Percentiles rank a stretch among this genome's conserved stretches.
Evolutionary conservation across 2,797 vertebrate species (phyloP).

Genomic region (Molossus molossus): DNA sequence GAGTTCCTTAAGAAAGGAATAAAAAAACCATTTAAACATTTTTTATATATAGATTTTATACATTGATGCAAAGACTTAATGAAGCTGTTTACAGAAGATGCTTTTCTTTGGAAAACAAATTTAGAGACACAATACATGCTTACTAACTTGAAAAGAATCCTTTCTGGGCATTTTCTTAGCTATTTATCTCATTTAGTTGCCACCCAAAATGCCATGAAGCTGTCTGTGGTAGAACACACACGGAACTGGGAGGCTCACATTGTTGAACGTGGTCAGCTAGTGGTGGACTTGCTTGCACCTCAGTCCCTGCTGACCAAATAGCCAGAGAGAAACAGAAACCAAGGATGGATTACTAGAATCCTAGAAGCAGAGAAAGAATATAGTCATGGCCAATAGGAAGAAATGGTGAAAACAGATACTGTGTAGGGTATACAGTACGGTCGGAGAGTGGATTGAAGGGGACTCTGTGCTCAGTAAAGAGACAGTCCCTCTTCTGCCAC

Average conservation of each 20-base stretch:
- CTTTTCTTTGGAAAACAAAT: constrained; percentile 80
- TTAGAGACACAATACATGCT: constrained; percentile 76
- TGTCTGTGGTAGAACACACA: constrained; percentile 65
- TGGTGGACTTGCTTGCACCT: neutral
- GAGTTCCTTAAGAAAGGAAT: constrained; percentile 68
- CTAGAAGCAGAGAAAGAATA: neutral
- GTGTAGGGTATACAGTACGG: neutral
- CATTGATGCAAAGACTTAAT: constrained; percentile 49
- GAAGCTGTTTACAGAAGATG: constrained; percentile 70
- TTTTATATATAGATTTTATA: constrained; percentile 61
- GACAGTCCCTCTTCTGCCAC: neutral
- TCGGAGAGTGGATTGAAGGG: neutral
- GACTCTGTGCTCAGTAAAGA: neutral
- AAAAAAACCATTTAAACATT: constrained; percentile 69
- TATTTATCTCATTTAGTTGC: constrained; percentile 78
- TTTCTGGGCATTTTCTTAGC: constrained; percentile 68
- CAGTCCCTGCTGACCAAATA: neutral
- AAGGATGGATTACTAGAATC: constrained; percentile 16
- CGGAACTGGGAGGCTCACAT: neutral
- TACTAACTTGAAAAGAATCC: constrained; percentile 64
- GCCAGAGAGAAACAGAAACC: neutral
- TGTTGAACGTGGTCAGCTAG: neutral
- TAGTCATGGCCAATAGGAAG: neutral
- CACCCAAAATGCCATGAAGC: constrained; percentile 28
- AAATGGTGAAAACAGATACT: neutral